Evolutionary conservation across 2,113 vertebrate genomes (phyloP), one percentile per base, ranked within the genome.

Genomic region (Acanthochromis polyacanthus): DNA sequence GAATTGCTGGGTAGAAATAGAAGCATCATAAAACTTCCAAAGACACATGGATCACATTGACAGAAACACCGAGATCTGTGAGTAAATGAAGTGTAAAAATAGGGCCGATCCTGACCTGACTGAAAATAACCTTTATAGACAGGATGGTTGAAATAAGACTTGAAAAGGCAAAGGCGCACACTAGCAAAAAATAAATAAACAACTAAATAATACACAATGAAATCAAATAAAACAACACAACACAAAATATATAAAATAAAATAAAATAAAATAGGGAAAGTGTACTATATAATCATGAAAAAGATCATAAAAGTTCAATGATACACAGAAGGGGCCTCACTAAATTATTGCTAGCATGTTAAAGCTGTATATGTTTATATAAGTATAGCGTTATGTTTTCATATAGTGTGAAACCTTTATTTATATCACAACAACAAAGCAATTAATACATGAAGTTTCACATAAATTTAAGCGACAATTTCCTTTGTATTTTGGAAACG

Each of bases 1-100:
- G 98, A 99, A 95, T 99, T 99, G 93, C 98, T 99, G 93, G 75
- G 85, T 81, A 90, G 51, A 91, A 93, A 84, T 79, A 81, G 89
- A 83, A 89, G 78, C 92, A 2, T 68, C 43, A 63, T 66, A 43
- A 80, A 73, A 74, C 38, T 78, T 48, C 81, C 80, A 89, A 80
- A 88, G 70, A 85, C 64, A 1, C 6, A 30, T 1, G 5, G 4
- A 30, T 30, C 53, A 86, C 65, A 84, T 59, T 81, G 63, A 75
- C 25, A 64, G 73, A 84, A 81, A 86, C 70, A 81, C 58, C 2
- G 53, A 84, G 63, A 87, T 46, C 70, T 48, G 3, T 85, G 23
- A 86, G 62, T 55, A 68, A 43, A 78, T 74, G 66, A 77, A 63
- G 51, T n/a, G 40, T 20, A 43, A 17, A 5, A n/a, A 7, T 4